Base-by-base conservation (phyloP, 2,888 invertebrate species). In the Aporophyla lueneburgensis region DNA sequence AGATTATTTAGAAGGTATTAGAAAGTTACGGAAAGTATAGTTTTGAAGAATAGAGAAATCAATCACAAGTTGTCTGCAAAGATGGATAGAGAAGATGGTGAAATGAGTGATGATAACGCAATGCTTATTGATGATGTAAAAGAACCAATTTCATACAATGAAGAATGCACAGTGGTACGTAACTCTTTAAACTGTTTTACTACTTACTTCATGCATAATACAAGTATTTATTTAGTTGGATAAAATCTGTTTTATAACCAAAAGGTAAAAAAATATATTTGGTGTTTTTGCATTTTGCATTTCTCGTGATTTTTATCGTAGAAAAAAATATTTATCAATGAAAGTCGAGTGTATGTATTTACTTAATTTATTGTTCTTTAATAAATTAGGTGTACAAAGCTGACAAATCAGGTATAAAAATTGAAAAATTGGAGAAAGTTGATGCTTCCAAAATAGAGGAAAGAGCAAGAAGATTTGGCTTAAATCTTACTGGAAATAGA, bases 101-200 rank as follows among this genome's bases (percentile, higher is more conserved):
- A 96, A 95, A 96, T 96, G 96, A 96, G 96, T 88, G 96, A 96
- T 83, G 96, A 96, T 82, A 93, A 92, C 83, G 91, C 92, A 82
- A 96, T 96, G 96, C 71, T 91, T 73, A 90, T 94, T 70, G 95
- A 95, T 85, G 92, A 93, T 82, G 89, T 87, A 80, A 83, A 88
- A 54, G 88, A 90, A 80, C 79, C 85, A 56, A 72, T 74, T 78
- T 67, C 81, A 72, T 76, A 84, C 80, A 76, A 74, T 63, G 89
- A 89, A 54, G 90, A 93, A 69, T 84, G 90, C 71, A 92, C 93
- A 65, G 87, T 95, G 90, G 95, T 95, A 81, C 89, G 90, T 89
- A 79, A 67, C 19, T 67, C 5, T 16, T 7, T 16, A 27, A 0
- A 67, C 10, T 58, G n/a, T 58, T 59, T 63, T n/a, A n/a, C 16